A percentile compares a stretch with the other conserved stretches of the same genome.
Conservation (phyloP, 2,888 invertebrate genomes). For the Phragmatobia fuliginosa region DNA sequence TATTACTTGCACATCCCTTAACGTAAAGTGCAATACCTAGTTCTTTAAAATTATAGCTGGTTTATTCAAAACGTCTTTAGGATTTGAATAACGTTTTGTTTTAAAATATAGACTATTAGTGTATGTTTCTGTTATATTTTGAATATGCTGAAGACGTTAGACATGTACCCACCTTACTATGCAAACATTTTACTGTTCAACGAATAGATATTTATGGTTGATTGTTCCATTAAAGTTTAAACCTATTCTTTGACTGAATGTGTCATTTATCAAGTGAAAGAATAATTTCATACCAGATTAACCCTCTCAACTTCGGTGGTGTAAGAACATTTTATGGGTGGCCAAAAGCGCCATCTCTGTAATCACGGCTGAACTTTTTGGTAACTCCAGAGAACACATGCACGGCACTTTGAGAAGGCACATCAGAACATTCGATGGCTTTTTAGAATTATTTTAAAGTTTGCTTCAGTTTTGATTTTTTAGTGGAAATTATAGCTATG, state of each 20-base stretch:
- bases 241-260: neutral
- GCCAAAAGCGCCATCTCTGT: constrained; percentile 62
- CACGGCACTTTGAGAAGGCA: neutral
- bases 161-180: neutral
- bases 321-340: constrained; percentile 26
- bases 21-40: neutral
- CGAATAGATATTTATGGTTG: neutral
- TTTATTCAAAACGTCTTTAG: neutral
- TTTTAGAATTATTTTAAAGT: neutral
- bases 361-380: constrained; percentile 51
- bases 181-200: neutral
- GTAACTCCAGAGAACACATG: constrained; percentile 16
- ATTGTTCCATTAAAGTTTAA: neutral
- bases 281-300: constrained; percentile 18
- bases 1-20: neutral
- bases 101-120: neutral
- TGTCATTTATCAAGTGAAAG: constrained; percentile 22
- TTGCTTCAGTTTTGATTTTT: neutral
- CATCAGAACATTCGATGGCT: neutral
- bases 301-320: constrained; percentile 18
- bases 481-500: neutral
- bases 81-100: neutral
- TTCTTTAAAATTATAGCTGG: no score
- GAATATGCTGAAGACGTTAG: neutral
- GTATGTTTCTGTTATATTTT: neutral